Percentiles rank a stretch among this genome's conserved stretches.
phyloP scores from a whole-genome alignment of 2,888 invertebrate species.

The Synergus gifuensis region DNA sequence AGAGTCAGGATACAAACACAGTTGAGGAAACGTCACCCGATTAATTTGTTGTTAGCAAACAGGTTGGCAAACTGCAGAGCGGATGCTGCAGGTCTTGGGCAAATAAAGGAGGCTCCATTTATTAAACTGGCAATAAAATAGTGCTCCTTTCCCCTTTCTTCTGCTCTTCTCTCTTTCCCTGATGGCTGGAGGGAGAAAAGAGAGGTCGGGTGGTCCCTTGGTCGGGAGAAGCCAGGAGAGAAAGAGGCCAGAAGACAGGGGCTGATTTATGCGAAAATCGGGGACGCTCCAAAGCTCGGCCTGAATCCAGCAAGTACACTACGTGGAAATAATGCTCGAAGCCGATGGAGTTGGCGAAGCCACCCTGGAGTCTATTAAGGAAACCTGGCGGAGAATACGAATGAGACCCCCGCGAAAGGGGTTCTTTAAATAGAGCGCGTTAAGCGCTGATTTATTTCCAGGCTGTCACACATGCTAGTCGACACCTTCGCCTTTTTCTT shows the following conservation, averaged over 20 bases:
- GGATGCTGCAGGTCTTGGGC: constrained; percentile 69
- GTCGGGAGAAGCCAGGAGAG: constrained; percentile 63
- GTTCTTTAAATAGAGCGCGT: constrained; percentile 59
- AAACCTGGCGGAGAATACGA: constrained; percentile 62
- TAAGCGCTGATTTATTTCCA: constrained; percentile 61
- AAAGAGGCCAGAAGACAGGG: constrained; percentile 61
- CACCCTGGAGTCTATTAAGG: constrained; percentile 64
- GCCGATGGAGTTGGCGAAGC: constrained; percentile 64
- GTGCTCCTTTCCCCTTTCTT: constrained; percentile 62
- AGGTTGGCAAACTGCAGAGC: constrained; percentile 75
- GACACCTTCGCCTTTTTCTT: constrained; percentile 45
- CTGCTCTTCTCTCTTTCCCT: constrained; percentile 47
- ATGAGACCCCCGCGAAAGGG: constrained; percentile 56
- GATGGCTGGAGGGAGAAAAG: constrained; percentile 34
- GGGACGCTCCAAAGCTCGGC: constrained; percentile 66
- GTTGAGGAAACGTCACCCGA: constrained; percentile 70
- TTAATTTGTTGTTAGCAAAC: constrained; percentile 77
- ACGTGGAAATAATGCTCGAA: constrained; percentile 64
- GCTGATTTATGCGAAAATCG: constrained; percentile 75
- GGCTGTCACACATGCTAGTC: constrained; percentile 49
- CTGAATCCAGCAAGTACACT: constrained; percentile 60
- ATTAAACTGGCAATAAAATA: constrained; percentile 76
- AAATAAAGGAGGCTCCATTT: constrained; percentile 76
- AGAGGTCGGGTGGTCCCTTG: constrained; percentile 59
- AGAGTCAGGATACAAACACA: constrained; percentile 43